phyloP scores from a whole-genome alignment of 2,797 vertebrate genomes.

The Muscicapa striata region DNA sequence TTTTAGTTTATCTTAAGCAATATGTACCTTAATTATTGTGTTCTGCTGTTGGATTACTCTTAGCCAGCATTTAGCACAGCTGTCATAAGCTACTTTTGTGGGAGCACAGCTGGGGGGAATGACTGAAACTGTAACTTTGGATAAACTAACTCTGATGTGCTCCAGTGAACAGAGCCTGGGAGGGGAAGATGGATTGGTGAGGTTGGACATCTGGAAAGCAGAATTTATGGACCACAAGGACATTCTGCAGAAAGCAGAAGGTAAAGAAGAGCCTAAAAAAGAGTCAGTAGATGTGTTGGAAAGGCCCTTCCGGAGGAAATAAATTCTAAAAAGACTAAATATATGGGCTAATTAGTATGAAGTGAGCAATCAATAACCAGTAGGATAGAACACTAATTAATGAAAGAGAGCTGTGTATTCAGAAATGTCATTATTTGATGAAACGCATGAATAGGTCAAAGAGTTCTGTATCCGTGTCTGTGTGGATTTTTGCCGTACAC shows the following conservation, averaged over 20 bases:
- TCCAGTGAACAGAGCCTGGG: too few species aligned
- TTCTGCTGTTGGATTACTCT: not conserved
- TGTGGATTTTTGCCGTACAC: not conserved
- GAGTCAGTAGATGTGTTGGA: accelerated
- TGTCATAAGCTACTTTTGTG: not conserved
- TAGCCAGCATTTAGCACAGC: not conserved
- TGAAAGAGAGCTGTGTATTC: not conserved
- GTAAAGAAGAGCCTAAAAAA: not conserved
- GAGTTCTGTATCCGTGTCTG: not conserved
- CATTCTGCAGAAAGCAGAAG: not conserved
- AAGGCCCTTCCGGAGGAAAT: not conserved
- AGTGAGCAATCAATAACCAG: not conserved
- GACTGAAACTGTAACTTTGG: not conserved
- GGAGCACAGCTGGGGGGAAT: not conserved
- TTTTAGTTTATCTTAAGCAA: not conserved
- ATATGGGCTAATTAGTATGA: too few species aligned
- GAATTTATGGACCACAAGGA: not conserved
- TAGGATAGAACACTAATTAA: not conserved
- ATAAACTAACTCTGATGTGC: too few species aligned
- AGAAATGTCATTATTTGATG: not conserved
- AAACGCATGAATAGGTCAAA: accelerated
- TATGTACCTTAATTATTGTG: accelerated
- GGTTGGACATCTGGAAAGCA: accelerated
- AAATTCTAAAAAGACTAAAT: not conserved
- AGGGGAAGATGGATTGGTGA: not conserved